Percentiles rank a stretch among this genome's conserved stretches.
Evolutionary conservation across 1,140 invertebrate species (phyloP).

Genomic region (Dendrolimus punctatus): DNA sequence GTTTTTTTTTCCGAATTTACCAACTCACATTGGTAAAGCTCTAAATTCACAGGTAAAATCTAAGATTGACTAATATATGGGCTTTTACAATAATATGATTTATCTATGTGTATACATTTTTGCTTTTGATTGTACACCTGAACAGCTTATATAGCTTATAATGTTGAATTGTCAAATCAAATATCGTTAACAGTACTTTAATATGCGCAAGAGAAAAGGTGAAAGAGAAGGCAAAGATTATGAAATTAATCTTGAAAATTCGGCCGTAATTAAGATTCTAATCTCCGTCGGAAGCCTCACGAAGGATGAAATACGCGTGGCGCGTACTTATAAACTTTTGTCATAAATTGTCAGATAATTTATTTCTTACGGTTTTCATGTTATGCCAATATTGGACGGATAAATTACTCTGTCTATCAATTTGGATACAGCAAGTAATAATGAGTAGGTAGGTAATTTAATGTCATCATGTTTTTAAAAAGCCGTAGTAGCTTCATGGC

Average conservation of each 20-base stretch:
- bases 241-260: conserved; percentile 55
- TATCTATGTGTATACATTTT: too few species aligned
- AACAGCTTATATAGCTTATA: too few species aligned
- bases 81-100: too few species aligned
- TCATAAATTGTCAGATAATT: conserved; percentile 56
- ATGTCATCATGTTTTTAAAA: too few species aligned
- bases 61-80: too few species aligned
- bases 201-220: conserved; percentile 19
- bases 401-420: background rate
- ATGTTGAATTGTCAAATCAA: too few species aligned
- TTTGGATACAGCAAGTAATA: background rate
- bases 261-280: conserved; percentile 63
- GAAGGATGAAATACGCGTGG: conserved; percentile 38
- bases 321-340: conserved; percentile 44
- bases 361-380: conserved; percentile 37
- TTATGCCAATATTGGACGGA: background rate
- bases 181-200: background rate
- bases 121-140: too few species aligned
- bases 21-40: too few species aligned
- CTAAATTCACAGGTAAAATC: too few species aligned
- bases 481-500: too few species aligned
- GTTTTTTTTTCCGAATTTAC: too few species aligned
- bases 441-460: background rate
- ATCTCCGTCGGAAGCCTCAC: conserved; percentile 40
- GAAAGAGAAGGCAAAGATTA: conserved; percentile 40